These are phyloP conservation scores for Brachionus angularis DNA, from an alignment of 1,140 invertebrate species.

Conservation along the genomic window DNA sequence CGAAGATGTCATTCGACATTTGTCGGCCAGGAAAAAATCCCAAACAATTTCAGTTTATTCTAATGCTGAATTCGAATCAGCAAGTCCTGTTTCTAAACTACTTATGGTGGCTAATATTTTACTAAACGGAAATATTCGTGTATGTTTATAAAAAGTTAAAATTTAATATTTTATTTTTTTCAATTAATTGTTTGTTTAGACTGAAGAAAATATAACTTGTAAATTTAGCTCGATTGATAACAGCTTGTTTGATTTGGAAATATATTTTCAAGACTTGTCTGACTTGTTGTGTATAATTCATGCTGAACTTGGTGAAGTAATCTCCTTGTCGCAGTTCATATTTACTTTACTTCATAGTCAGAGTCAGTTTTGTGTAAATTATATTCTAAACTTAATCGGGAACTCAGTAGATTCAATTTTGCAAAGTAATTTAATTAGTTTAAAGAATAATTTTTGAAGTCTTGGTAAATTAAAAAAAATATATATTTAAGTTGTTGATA, in stretches of 20 bases:
- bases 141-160: background rate
- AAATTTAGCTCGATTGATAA: constrained; percentile 39
- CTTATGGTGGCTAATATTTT: constrained; percentile 20
- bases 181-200: constrained; percentile 13
- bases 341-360: constrained; percentile 16
- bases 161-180: background rate
- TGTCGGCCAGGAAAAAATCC: constrained; percentile 41
- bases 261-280: constrained; percentile 29
- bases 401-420: constrained; percentile 39
- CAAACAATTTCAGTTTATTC: constrained; percentile 7
- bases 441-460: background rate
- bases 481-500: constrained; percentile 18
- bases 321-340: constrained; percentile 38
- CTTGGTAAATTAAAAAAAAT: too few species aligned
- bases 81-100: background rate
- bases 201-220: constrained; percentile 35
- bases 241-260: constrained; percentile 35
- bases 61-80: constrained; percentile 14
- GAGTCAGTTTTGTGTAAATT: constrained; percentile 15
- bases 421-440: background rate
- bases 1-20: constrained; percentile 33
- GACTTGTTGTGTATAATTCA: constrained; percentile 29
- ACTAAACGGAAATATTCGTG: constrained; percentile 39
- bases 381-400: constrained; percentile 23
- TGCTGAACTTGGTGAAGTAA: constrained; percentile 42